Evolutionary conservation across 2,113 vertebrate genomes (phyloP).

Genomic region (Circaetus cinerascens): DNA sequence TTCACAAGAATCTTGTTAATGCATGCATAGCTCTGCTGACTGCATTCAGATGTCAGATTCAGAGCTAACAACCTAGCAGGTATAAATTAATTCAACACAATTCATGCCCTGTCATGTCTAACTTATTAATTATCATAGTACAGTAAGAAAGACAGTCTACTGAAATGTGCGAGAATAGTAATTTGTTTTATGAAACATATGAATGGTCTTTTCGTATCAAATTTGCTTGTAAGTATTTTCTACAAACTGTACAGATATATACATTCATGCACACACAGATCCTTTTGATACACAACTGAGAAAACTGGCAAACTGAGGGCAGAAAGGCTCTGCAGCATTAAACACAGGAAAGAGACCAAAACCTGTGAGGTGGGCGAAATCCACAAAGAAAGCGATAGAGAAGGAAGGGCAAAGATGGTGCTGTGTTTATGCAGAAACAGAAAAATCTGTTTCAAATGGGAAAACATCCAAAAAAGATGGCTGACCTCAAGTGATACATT

Average conservation of each 20-base stretch:
- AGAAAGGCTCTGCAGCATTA: background rate
- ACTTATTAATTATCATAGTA: constrained; percentile 38
- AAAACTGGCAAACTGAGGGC: background rate
- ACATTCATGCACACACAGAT: background rate
- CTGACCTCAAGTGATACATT: background rate
- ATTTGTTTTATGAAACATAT: background rate
- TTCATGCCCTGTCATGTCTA: background rate
- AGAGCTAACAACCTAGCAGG: background rate
- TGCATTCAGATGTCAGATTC: constrained; percentile 7
- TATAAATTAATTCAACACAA: constrained; percentile 34
- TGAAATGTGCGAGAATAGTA: background rate
- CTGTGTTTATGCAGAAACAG: background rate
- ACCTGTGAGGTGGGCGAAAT: background rate
- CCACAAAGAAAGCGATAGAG: background rate
- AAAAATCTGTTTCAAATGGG: background rate
- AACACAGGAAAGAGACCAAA: background rate
- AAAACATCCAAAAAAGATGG: background rate
- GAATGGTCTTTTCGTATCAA: background rate
- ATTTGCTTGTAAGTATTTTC: background rate
- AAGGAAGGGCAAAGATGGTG: background rate
- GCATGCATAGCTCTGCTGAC: background rate
- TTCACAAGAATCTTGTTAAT: background rate
- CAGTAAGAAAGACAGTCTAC: background rate
- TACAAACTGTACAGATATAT: background rate
- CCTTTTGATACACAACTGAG: background rate